Evolutionary conservation across 2,113 vertebrate genomes (phyloP).

Genomic region (Engystomops pustulosus): DNA sequence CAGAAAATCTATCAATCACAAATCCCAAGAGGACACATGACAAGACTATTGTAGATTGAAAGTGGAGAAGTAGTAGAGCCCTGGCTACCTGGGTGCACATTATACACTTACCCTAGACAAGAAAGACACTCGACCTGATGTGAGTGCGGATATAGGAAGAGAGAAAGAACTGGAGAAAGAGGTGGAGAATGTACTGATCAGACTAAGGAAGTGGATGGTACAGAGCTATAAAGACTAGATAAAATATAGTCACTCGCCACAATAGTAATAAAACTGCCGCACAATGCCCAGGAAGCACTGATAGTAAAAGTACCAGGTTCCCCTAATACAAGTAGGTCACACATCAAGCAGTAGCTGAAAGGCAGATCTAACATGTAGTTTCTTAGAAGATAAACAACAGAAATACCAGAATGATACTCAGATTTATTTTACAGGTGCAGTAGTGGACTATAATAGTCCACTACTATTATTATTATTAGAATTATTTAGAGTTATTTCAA

Average conservation of each 20-base stretch:
- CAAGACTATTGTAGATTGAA: not conserved
- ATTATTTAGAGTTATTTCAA: no score
- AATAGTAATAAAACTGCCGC: not conserved
- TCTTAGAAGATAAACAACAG: no score
- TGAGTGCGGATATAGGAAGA: not conserved
- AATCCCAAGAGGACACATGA: constrained; percentile 6
- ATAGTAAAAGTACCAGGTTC: no score
- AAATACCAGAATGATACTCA: no score
- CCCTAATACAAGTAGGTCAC: no score
- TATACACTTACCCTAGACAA: not conserved
- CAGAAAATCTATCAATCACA: not conserved
- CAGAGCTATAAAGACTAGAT: not conserved
- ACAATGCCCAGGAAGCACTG: not conserved
- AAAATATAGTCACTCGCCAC: not conserved
- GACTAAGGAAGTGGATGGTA: not conserved
- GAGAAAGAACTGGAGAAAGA: not conserved
- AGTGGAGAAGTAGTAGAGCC: not conserved
- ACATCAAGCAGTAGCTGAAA: no score
- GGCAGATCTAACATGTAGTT: no score
- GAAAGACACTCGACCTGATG: not conserved
- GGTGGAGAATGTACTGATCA: not conserved
- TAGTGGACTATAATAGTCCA: no score
- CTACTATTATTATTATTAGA: no score
- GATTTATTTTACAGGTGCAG: no score
- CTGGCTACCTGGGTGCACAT: not conserved